A percentile compares a stretch with the other conserved stretches of the same genome.
Evolutionary conservation across 2,888 invertebrate genomes (phyloP).

Genomic region (Allophyes oxyacanthae): DNA sequence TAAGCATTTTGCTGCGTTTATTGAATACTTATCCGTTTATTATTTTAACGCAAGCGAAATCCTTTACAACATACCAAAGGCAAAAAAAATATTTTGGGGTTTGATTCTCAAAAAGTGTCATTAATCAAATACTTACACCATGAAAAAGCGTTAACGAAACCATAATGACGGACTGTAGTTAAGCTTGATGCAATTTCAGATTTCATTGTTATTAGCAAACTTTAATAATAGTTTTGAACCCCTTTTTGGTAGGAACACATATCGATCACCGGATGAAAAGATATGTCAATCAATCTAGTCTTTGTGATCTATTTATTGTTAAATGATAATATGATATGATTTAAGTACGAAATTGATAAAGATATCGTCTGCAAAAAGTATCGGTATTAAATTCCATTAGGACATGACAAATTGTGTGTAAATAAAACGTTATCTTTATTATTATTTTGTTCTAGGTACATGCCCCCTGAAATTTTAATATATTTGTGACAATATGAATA

Average conservation of each 20-base stretch:
- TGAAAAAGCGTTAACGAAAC: not conserved
- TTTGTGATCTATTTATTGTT: constrained; percentile 35
- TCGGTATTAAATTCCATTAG: constrained; percentile 16
- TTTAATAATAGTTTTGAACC: constrained; percentile 10
- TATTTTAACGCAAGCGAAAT: too few relatives aligned
- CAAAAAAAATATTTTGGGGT: too few relatives aligned
- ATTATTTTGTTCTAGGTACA: constrained; percentile 49
- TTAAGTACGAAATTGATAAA: constrained; percentile 25
- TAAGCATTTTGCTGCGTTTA: too few relatives aligned
- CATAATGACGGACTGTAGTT: not conserved
- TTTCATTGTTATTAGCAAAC: constrained; percentile 9
- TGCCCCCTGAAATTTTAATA: constrained; percentile 62
- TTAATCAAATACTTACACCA: not conserved
- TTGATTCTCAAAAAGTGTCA: not conserved
- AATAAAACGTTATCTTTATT: constrained; percentile 47
- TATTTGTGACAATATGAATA: constrained; percentile 65
- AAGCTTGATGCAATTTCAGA: not conserved
- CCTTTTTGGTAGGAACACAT: constrained; percentile 27
- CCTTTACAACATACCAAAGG: too few relatives aligned
- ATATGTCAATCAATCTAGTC: constrained; percentile 36
- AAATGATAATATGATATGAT: constrained; percentile 25
- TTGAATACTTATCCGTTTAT: too few relatives aligned
- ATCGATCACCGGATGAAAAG: constrained; percentile 30
- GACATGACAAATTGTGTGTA: constrained; percentile 47
- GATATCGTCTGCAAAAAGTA: constrained; percentile 17